Evolutionary conservation across 2,797 vertebrate species (phyloP).

Genomic region (Cyprinella venusta): DNA sequence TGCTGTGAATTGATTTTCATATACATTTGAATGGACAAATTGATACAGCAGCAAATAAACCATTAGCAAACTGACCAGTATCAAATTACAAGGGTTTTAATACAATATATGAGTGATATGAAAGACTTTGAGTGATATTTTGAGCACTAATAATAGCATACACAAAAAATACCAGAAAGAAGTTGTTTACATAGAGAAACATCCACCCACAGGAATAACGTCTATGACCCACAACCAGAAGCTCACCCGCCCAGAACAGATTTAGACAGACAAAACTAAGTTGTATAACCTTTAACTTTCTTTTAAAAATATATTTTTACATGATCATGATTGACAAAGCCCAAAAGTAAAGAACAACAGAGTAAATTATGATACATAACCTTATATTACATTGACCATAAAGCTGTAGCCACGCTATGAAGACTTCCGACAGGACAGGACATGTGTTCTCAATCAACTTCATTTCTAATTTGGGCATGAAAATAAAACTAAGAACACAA

Average conservation of each 20-base stretch:
- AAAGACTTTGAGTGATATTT: not conserved
- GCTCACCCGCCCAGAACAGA: conserved; percentile 12
- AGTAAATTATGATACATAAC: not conserved
- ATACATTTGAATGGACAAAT: not conserved
- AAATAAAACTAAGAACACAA: conserved; percentile 20
- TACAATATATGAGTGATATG: not conserved
- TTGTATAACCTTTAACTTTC: not conserved
- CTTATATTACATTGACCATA: not conserved
- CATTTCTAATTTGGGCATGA: conserved; percentile 36
- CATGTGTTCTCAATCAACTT: conserved; percentile 28
- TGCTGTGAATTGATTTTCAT: not conserved
- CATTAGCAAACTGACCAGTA: conserved; percentile 5
- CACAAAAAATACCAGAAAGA: not conserved
- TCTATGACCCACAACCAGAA: not conserved
- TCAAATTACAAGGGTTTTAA: not conserved
- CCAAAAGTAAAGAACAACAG: not conserved
- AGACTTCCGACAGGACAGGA: conserved; percentile 6
- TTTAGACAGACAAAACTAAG: not conserved
- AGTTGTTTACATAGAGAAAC: conserved; percentile 8
- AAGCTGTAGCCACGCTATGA: not conserved
- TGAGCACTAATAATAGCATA: no score
- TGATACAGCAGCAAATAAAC: conserved; percentile 28
- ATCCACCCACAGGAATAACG: conserved; percentile 1
- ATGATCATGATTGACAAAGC: not conserved
- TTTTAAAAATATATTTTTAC: not conserved